phyloP scores from a whole-genome alignment of 1,140 invertebrate species.

The Lordiphosa stackelbergi region DNA sequence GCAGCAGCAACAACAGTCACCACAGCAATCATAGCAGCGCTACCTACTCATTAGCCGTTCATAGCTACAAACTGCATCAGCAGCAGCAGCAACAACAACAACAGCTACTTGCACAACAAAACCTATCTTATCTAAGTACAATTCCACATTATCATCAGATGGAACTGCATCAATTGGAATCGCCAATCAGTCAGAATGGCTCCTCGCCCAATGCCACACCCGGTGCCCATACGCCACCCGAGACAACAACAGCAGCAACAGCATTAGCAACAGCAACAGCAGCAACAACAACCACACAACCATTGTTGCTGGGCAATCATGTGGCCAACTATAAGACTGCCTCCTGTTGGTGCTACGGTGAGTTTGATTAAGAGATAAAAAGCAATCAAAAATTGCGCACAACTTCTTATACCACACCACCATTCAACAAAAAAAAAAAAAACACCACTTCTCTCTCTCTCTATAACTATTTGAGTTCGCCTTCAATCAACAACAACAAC shows the following conservation, averaged over 20 bases:
- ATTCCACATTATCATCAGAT: conserved; percentile 57
- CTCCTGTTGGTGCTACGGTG: conserved; percentile 77
- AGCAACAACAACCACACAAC: conserved; percentile 29
- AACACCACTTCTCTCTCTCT: conserved; percentile 42
- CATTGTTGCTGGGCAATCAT: conserved; percentile 22
- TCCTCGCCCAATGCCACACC: conserved; percentile 42
- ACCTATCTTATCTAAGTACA: conserved; percentile 48
- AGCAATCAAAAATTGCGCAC: conserved; percentile 67
- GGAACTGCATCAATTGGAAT: conserved; percentile 45
- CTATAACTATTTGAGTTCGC: conserved; percentile 50
- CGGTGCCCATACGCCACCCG: conserved; percentile 35
- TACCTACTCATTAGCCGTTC: conserved; percentile 56
- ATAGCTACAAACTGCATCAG: conserved; percentile 56
- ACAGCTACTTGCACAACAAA: conserved; percentile 22
- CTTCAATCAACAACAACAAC: conserved; percentile 51
- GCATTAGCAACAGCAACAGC: conserved; percentile 22
- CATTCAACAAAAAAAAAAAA: conserved; percentile 34
- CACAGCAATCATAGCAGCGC: conserved; percentile 34
- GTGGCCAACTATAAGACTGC: conserved; percentile 59
- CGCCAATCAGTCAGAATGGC: conserved; percentile 48
- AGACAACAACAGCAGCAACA: conserved; percentile 15
- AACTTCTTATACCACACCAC: conserved; percentile 57
- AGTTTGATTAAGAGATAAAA: conserved; percentile 63
- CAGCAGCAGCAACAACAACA: conserved; percentile 34
- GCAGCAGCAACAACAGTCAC: conserved; percentile 17